Percentiles rank a stretch among this genome's conserved stretches.
phyloP scores from a whole-genome alignment of 2,797 vertebrate species.

The Hylomyscus alleni region DNA sequence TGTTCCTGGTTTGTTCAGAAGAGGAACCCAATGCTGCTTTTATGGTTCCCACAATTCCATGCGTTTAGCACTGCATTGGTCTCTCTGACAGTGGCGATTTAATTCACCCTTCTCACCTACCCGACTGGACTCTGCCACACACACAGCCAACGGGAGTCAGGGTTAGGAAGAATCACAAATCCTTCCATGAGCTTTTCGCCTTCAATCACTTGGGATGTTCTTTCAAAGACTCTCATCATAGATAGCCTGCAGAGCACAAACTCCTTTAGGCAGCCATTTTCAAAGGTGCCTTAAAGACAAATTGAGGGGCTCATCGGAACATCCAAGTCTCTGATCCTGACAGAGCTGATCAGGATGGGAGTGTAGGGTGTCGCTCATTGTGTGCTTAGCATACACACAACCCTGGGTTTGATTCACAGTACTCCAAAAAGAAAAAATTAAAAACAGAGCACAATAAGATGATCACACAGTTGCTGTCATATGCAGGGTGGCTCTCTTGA shows the following conservation, averaged over 20 bases:
- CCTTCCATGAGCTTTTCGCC: not conserved
- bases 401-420: not conserved
- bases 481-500: not conserved
- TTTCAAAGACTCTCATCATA: slow-evolving; percentile 1
- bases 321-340: not conserved
- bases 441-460: not conserved
- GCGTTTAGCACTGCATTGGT: not conserved
- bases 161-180: not conserved
- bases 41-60: not conserved
- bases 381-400: not conserved
- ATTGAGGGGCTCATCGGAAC: slow-evolving; percentile 37
- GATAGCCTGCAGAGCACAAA: not conserved
- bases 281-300: slow-evolving; percentile 45
- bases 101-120: not conserved
- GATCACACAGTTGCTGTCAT: not conserved
- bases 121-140: not conserved
- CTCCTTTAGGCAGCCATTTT: not conserved
- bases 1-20: slow-evolving; percentile 30
- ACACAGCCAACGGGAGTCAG: not conserved
- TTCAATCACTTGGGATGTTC: not conserved
- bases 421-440: not conserved
- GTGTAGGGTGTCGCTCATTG: not conserved
- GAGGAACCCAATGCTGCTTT: not conserved
- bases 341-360: not conserved
- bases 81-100: not conserved